phyloP scores from a whole-genome alignment of 2,888 invertebrate species.

The Aphodius granarius region DNA sequence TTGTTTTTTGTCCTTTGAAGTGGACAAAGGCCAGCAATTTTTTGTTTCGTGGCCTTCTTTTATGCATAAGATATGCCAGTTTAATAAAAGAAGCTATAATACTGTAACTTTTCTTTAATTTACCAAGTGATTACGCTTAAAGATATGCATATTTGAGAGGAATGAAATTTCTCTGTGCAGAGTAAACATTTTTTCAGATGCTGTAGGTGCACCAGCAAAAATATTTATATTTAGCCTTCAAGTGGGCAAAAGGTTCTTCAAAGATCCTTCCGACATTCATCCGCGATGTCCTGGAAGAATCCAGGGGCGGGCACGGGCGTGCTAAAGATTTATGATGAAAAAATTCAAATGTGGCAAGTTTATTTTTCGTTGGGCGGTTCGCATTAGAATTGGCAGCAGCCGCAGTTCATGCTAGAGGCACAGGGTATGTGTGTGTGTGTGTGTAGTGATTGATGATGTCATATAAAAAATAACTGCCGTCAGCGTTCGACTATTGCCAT shows the following conservation, averaged over 20 bases:
- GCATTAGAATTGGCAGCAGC: slow-evolving; percentile 12
- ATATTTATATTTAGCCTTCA: not conserved
- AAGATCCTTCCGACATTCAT: not conserved
- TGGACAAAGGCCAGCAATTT: too few species aligned
- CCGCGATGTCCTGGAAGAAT: not conserved
- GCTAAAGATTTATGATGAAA: slow-evolving; percentile 8
- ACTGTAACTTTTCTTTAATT: too few species aligned
- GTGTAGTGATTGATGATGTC: slow-evolving; percentile 7
- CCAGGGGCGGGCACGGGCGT: not conserved
- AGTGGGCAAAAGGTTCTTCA: not conserved
- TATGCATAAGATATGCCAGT: too few species aligned
- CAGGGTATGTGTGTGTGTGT: not conserved
- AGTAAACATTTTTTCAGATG: too few species aligned
- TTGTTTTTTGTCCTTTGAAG: too few species aligned
- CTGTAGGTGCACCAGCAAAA: too few species aligned
- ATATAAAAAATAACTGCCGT: not conserved
- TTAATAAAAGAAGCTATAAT: too few species aligned
- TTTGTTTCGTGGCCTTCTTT: too few species aligned
- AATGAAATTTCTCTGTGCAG: too few species aligned
- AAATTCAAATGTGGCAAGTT: slow-evolving; percentile 10
- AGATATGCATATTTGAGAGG: too few species aligned
- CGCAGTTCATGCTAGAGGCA: slow-evolving; percentile 1
- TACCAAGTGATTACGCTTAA: too few species aligned
- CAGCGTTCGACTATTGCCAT: not conserved
- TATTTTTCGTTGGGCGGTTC: slow-evolving; percentile 1